Evolutionary conservation across 2,888 invertebrate genomes (phyloP).

Genomic region (Carabus problematicus): DNA sequence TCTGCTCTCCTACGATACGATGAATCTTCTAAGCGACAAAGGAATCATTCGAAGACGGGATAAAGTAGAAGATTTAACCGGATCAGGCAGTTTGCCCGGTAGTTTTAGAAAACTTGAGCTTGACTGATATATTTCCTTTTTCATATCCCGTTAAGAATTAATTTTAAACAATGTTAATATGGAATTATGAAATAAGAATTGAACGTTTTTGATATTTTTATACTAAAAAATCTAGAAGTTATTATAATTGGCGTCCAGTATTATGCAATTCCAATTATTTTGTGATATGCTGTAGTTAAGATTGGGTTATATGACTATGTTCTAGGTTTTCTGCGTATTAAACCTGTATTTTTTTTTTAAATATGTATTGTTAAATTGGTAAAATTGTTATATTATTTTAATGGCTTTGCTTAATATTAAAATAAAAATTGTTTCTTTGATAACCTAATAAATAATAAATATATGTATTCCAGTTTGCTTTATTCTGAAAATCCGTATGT

Average conservation of each 20-base stretch:
- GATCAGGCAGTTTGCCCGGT: constrained; percentile 58
- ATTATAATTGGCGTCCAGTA: neutral
- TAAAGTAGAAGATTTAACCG: constrained; percentile 56
- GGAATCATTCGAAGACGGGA: constrained; percentile 62
- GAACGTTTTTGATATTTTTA: neutral
- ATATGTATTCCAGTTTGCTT: neutral
- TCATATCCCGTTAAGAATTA: neutral
- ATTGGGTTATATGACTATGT: neutral
- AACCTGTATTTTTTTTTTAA: too few species aligned
- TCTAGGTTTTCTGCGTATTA: neutral
- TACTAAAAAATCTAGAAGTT: neutral
- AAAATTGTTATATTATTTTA: neutral
- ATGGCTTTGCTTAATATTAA: neutral
- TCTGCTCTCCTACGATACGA: constrained; percentile 68
- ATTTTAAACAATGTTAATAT: neutral
- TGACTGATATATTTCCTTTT: constrained; percentile 59
- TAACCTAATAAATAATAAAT: neutral
- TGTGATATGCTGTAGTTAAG: constrained; percentile 7
- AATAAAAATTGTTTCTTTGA: too few species aligned
- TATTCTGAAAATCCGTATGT: neutral
- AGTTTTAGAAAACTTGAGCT: constrained; percentile 76
- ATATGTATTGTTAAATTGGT: too few species aligned
- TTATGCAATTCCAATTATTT: neutral
- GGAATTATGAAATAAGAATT: neutral
- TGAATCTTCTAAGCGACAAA: constrained; percentile 70